Conservation (phyloP, 2,888 invertebrate genomes). For the Tiphia femorata region DNA sequence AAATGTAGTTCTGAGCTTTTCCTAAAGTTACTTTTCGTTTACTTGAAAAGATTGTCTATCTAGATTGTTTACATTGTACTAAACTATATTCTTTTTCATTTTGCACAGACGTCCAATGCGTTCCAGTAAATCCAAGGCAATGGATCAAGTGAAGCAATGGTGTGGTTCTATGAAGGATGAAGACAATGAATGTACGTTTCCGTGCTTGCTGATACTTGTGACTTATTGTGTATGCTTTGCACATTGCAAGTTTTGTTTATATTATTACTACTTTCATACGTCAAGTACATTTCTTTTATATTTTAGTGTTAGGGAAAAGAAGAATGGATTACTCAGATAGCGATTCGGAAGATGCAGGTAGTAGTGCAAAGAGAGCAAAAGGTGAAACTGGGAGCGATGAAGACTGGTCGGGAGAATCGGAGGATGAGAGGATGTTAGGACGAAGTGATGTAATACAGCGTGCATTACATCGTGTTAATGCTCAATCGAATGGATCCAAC, state of each 20-base stretch:
- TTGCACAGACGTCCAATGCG: slow-evolving; percentile 76
- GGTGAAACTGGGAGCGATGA: slow-evolving; percentile 71
- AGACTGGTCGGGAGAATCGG: slow-evolving; percentile 68
- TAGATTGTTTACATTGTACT: not conserved
- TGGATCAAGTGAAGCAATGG: slow-evolving; percentile 89
- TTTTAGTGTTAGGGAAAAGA: slow-evolving; percentile 65
- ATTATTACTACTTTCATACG: slow-evolving; percentile 1
- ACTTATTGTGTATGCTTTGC: not conserved
- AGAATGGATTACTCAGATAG: slow-evolving; percentile 69
- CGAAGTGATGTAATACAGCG: slow-evolving; percentile 66
- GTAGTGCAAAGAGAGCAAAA: slow-evolving; percentile 72
- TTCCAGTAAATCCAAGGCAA: slow-evolving; percentile 84
- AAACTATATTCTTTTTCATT: slow-evolving; percentile 12
- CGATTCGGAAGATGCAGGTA: slow-evolving; percentile 70
- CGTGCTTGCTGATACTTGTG: not conserved
- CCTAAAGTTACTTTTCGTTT: not conserved
- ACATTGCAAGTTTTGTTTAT: not conserved
- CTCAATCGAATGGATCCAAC: slow-evolving; percentile 66
- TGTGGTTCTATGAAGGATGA: slow-evolving; percentile 77
- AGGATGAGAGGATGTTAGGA: slow-evolving; percentile 66
- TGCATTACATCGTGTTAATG: slow-evolving; percentile 63
- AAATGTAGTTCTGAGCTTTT: not conserved
- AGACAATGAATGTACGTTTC: slow-evolving; percentile 63
- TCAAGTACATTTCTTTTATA: not conserved
- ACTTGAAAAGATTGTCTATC: too few relatives aligned